These are phyloP conservation scores for Parnassius glacialis DNA, from an alignment of 2,888 invertebrate species.

Conservation along the genomic window DNA sequence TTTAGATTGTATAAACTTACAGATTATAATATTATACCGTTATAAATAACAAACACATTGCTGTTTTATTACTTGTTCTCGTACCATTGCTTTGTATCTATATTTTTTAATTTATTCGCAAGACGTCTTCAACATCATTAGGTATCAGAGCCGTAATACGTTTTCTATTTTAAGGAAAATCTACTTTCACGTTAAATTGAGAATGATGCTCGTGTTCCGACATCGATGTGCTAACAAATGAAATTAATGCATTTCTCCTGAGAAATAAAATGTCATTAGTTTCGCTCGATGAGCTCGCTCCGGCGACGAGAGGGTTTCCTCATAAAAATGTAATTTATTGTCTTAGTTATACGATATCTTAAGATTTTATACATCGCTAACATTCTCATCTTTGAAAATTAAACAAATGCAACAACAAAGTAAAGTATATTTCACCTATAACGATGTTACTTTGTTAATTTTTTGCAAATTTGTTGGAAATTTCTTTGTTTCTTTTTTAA, in stretches of 20 bases:
- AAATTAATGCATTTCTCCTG: slow-evolving; percentile 78
- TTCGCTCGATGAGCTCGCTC: slow-evolving; percentile 66
- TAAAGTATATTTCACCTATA: too few relatives aligned
- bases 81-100: not conserved
- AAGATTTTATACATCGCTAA: slow-evolving; percentile 17
- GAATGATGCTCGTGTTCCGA: slow-evolving; percentile 54
- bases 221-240: slow-evolving; percentile 74
- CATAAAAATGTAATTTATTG: slow-evolving; percentile 54
- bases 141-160: slow-evolving; percentile 41
- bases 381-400: not conserved
- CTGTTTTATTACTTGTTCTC: not conserved
- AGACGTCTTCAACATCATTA: not conserved
- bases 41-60: not conserved
- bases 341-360: slow-evolving; percentile 26
- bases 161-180: slow-evolving; percentile 63
- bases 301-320: slow-evolving; percentile 43
- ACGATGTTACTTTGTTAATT: too few relatives aligned
- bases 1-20: slow-evolving; percentile 13
- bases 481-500: too few relatives aligned
- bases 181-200: slow-evolving; percentile 56
- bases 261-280: slow-evolving; percentile 79
- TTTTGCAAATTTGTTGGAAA: too few relatives aligned
- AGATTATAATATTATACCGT: slow-evolving; percentile 5
- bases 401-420: too few relatives aligned
- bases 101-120: not conserved